Base-by-base conservation (phyloP, 2,113 vertebrate species). In the Miniopterus natalensis region DNA sequence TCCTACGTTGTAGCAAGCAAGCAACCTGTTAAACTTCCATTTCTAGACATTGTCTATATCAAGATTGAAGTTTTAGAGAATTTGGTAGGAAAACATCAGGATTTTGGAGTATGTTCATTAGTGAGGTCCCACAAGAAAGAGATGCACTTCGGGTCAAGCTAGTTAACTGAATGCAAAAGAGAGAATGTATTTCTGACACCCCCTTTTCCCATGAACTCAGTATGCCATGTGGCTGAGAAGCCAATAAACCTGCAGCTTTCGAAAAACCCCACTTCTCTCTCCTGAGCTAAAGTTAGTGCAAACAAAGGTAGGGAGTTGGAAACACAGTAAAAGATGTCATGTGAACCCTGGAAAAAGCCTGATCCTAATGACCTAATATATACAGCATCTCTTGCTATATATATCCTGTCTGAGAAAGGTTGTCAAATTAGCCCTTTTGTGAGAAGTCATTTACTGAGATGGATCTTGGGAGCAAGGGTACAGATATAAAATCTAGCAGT, bases 201-300 rank as follows among this genome's bases (percentile, higher is more conserved):
- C 20, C 15, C 23, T 90, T 90, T 87, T 42, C 85, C 23, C 51
- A 45, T 78, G 40, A 78, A 78, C 21, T 79, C 75, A 78, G 21
- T 47, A 90, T 59, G 55, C 15, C 80, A 59, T 8, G 8, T 17
- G 6, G 2, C n/a, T 73, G 5, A 90, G 21, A 83, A 61, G 79
- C 68, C 79, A 42, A 78, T 45, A 75, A 94, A 55, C 73, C 68
- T 94, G 49, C 21, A 61, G 57, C 15, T 70, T 79, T 74, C 75
- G 13, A 49, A 79, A 88, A 87, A 79, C n/a, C n/a, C 15, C 15
- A 18, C 80, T 85, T 86, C 55, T 93, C 78, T 94, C 36, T 84
- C 14, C 27, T 89, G 59, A 92, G 45, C 61, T 68, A 61, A 81
- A 86, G 47, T 77, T 89, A n/a, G n/a, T 73, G 12, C 7, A 75